Base-by-base conservation (phyloP, 37 sponge, comb jelly and placozoan species). In the Hormiphora californensis region DNA sequence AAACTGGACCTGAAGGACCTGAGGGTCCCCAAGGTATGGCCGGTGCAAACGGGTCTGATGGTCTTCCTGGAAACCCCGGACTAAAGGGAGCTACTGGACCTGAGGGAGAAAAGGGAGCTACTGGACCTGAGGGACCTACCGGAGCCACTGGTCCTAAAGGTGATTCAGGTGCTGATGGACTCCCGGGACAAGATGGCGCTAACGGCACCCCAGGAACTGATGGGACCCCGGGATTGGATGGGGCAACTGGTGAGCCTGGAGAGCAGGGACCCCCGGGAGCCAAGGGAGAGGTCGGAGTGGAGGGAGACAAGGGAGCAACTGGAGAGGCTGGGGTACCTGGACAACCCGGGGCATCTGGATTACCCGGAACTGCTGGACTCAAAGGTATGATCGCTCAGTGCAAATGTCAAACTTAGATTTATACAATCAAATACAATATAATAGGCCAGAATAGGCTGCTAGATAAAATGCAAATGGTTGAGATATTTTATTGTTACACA, bases 11-110 rank as follows among this genome's bases (percentile, higher is more conserved):
- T 69, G 78, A 39, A 5, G 78, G 78, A 36, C 0, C 40, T 31
- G 21, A 85, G 44, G 11, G 12, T 12, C 51, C 8, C 11, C 61
- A 57, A 15, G 61, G 61, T 28, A 4, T 57, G 5, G 61, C 21
- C 21, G 61, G 61, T 57, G 7, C 21, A 15, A 19, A 37, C 11
- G 15, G 54, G 54, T 51, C 23, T 59, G 38, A 1, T 0, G 87
- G 87, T 40, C 51, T 59, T 0, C 57, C 57, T 25, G 87, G 87
- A 87, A n/a, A 23, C 0, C 54, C 39, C 53, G 88, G 88, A 49
- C 17, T 2, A 22, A 67, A 63, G 37, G 88, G 88, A 51, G 32
- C 32, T 25, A 32, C 37, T 28, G 88, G 88, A 41, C 36, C 38
- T 21, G 31, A 21, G 17, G 88, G 88, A 11, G 73, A 41, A 34